Evolutionary conservation across 1,140 invertebrate species (phyloP).

Genomic region (Metopolophium dirhodum): DNA sequence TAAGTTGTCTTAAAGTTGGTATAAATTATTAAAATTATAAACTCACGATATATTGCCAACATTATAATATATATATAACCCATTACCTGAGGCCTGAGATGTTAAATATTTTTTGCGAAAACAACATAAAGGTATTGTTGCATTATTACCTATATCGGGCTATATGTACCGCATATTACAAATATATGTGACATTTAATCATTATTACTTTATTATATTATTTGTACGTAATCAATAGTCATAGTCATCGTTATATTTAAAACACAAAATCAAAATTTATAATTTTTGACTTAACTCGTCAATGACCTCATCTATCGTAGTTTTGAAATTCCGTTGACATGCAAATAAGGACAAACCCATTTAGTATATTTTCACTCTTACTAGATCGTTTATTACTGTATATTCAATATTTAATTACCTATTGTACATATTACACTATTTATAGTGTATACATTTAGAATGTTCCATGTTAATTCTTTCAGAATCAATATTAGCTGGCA

Average conservation of each 20-base stretch:
- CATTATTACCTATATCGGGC: too few species aligned
- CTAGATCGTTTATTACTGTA: too few species aligned
- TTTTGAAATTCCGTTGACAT: background rate
- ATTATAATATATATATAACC: background rate
- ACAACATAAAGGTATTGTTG: background rate
- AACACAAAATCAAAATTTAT: background rate
- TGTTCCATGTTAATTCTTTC: background rate
- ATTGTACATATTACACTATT: background rate
- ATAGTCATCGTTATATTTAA: background rate
- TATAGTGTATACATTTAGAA: background rate
- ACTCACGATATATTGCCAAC: background rate
- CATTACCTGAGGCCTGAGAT: background rate
- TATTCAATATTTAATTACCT: background rate
- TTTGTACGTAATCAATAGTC: background rate
- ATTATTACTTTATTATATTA: background rate
- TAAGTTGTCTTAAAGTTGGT: background rate
- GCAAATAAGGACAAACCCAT: background rate
- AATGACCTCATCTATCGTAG: background rate
- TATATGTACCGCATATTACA: too few species aligned
- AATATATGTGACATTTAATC: background rate
- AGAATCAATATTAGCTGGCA: background rate
- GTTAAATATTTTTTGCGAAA: background rate
- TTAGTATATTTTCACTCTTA: background rate
- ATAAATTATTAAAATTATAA: background rate
- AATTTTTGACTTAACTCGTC: background rate